phyloP scores from a whole-genome alignment of 2,888 invertebrate genomes.

The Isotomurus palustris region DNA sequence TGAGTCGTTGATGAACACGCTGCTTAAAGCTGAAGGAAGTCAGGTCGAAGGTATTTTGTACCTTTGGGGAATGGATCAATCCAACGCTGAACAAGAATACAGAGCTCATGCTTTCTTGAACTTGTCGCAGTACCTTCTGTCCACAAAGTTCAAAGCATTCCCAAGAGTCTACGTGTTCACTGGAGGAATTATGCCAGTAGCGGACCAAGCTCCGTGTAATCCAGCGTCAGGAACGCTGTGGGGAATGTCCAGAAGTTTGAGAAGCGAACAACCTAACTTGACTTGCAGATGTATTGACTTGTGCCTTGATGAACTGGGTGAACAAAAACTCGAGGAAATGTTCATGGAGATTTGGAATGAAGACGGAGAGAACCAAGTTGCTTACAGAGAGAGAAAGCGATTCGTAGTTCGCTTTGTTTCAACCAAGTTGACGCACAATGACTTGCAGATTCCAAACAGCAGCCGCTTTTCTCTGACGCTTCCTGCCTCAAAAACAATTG shows the following conservation, averaged over 20 bases:
- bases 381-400: conserved; percentile 18
- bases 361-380: conserved; percentile 29
- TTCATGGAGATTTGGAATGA: conserved; percentile 28
- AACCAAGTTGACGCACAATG: conserved; percentile 2
- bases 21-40: background rate
- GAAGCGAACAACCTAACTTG: conserved; percentile 25
- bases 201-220: conserved; percentile 20
- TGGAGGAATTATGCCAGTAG: conserved; percentile 21
- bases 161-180: conserved; percentile 24
- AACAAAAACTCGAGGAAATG: conserved; percentile 15
- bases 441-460: conserved; percentile 23
- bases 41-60: conserved; percentile 29
- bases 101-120: conserved; percentile 18
- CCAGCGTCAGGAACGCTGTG: conserved; percentile 9
- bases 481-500: conserved; percentile 23
- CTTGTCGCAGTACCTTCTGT: conserved; percentile 23
- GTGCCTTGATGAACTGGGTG: conserved; percentile 22
- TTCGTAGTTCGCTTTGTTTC: conserved; percentile 21
- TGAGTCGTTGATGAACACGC: conserved; percentile 3
- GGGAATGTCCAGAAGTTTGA: conserved; percentile 26
- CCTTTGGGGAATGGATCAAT: conserved; percentile 23
- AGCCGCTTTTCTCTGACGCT: conserved; percentile 21
- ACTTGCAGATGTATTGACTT: conserved; percentile 26
- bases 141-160: conserved; percentile 21
- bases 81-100: conserved; percentile 7